Percentiles rank a stretch among this genome's conserved stretches.
These are phyloP conservation scores for Chloroclysta siterata DNA, from an alignment of 2,888 invertebrate species.

Conservation along the genomic window DNA sequence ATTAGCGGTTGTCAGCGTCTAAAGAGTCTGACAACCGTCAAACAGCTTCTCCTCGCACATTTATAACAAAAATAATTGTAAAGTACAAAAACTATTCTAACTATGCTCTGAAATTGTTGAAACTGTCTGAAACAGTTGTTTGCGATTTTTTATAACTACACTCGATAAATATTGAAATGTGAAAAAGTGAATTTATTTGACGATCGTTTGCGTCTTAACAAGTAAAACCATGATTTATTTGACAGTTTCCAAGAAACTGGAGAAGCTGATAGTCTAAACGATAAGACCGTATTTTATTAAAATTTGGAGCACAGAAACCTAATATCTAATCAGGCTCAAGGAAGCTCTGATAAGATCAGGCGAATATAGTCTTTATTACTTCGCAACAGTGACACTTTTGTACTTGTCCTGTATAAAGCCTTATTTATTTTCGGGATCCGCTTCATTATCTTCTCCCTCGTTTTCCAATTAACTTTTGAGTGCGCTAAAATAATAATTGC, in stretches of 20 bases:
- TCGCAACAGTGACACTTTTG: constrained; percentile 7
- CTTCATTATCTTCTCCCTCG: constrained; percentile 23
- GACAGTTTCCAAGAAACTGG: not conserved
- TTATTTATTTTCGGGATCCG: constrained; percentile 25
- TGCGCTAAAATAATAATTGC: constrained; percentile 34
- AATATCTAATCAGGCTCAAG: not conserved
- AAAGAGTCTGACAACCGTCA: no score
- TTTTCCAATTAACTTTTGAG: constrained; percentile 41
- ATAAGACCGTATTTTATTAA: not conserved
- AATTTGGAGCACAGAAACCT: not conserved
- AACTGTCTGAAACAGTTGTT: no score
- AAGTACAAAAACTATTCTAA: no score
- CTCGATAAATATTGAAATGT: no score
- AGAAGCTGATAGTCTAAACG: not conserved
- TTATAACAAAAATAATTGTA: no score
- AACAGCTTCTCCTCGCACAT: no score
- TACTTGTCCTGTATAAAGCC: constrained; percentile 4
- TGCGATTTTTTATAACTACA: no score
- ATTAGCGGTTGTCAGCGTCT: no score
- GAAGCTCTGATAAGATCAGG: not conserved
- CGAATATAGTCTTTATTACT: constrained; percentile 4
- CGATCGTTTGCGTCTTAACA: no score
- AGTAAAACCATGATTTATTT: no score
- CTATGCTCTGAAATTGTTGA: no score
- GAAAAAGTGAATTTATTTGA: no score